A percentile compares a stretch with the other conserved stretches of the same genome.
Conservation (phyloP, 2,888 invertebrate species). For the Heliconius sara region DNA sequence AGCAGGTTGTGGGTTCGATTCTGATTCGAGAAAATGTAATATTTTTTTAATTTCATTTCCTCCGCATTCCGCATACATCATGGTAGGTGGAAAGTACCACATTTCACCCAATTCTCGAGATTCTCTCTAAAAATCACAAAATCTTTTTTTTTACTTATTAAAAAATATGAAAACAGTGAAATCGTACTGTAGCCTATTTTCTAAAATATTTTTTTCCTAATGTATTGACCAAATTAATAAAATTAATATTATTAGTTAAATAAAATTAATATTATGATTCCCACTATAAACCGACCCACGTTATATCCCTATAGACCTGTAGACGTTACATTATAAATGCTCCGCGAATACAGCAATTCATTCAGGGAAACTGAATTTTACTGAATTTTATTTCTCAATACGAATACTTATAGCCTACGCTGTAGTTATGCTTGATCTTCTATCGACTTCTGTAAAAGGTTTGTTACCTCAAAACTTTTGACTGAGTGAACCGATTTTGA, state of each 20-base stretch:
- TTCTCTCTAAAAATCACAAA: too few relatives aligned
- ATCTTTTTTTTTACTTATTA: too few relatives aligned
- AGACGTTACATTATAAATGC: conserved; percentile 75
- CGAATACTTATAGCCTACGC: conserved; percentile 42
- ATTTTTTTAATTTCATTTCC: too few relatives aligned
- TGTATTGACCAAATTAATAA: neutral
- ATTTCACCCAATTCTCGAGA: too few relatives aligned
- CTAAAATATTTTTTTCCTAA: neutral
- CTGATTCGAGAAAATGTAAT: too few relatives aligned
- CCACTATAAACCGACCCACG: conserved; percentile 43
- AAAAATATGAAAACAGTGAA: too few relatives aligned
- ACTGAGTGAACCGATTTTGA: too few relatives aligned
- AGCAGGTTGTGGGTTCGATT: too few relatives aligned
- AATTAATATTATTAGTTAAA: neutral
- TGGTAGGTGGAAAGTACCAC: too few relatives aligned
- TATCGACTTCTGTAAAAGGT: too few relatives aligned
- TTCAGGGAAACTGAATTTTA: conserved; percentile 57
- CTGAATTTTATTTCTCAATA: conserved; percentile 63
- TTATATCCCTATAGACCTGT: conserved; percentile 61
- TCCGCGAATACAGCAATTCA: conserved; percentile 64
- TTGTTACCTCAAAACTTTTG: too few relatives aligned
- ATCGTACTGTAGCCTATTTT: neutral
- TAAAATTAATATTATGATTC: conserved; percentile 18
- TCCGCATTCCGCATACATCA: too few relatives aligned
- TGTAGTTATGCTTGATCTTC: conserved; percentile 8